Evolutionary conservation across 53 echinoderm and acorn worm species (phyloP).

Genomic region (Glandiceps talaboti): DNA sequence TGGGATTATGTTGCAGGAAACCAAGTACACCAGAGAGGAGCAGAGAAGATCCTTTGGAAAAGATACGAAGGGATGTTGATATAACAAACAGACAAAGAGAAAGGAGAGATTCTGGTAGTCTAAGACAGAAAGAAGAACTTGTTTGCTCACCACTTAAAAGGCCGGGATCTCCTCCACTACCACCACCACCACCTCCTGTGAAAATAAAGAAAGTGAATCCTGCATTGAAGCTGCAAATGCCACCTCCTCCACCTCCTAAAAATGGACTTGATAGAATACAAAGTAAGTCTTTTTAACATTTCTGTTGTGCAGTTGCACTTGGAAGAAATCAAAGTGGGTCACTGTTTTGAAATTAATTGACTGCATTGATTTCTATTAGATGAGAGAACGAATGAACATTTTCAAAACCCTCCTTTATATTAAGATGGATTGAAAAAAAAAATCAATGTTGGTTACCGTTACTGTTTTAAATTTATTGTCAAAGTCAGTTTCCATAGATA

Average conservation of each 20-base stretch:
- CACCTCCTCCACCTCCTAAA: constrained; percentile 80
- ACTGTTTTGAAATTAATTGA: too few species aligned
- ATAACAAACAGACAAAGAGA: constrained; percentile 51
- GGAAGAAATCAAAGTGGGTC: too few species aligned
- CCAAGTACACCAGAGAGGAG: not conserved
- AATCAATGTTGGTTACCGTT: too few species aligned
- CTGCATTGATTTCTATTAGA: too few species aligned
- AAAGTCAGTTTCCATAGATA: too few species aligned
- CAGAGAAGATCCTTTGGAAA: constrained; percentile 55
- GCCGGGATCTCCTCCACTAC: constrained; percentile 79
- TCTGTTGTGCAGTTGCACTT: too few species aligned
- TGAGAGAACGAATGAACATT: too few species aligned
- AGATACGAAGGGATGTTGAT: constrained; percentile 58
- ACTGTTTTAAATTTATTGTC: too few species aligned
- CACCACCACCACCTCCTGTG: constrained; percentile 67
- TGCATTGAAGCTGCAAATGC: constrained; percentile 36
- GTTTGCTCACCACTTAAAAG: constrained; percentile 41
- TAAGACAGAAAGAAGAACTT: not conserved
- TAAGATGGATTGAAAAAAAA: too few species aligned
- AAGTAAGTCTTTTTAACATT: too few species aligned
- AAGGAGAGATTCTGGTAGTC: constrained; percentile 16
- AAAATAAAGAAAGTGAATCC: constrained; percentile 50
- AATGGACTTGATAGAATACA: not conserved
- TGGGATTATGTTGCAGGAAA: not conserved
- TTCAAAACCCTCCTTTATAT: too few species aligned